A percentile compares a stretch with the other conserved stretches of the same genome.
These are phyloP conservation scores for Phyto melanocephala DNA, from an alignment of 2,888 invertebrate species.

Conservation along the genomic window DNA sequence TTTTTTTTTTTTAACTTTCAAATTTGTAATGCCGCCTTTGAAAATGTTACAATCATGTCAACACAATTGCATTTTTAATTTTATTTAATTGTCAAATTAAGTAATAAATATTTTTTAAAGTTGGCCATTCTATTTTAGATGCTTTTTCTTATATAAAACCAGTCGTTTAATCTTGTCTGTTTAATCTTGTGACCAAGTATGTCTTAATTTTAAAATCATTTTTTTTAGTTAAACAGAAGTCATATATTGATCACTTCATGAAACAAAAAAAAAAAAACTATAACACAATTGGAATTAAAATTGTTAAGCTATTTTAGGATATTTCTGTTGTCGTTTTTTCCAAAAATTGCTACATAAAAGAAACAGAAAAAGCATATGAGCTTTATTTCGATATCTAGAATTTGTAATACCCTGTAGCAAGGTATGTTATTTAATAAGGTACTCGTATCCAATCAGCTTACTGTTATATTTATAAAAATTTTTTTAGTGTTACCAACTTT, in stretches of 20 bases:
- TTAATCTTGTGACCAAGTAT: not conserved
- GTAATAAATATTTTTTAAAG: conserved; percentile 41
- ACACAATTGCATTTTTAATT: not conserved
- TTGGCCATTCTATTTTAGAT: not conserved
- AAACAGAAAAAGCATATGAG: conserved; percentile 8
- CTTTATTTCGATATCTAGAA: no score
- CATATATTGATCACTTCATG: not conserved
- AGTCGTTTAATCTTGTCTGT: no score
- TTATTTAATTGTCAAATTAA: conserved; percentile 34
- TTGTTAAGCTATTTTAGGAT: not conserved
- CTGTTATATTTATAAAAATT: no score
- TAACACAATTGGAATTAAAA: not conserved
- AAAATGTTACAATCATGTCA: not conserved
- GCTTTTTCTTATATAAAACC: no score
- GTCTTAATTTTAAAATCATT: not conserved
- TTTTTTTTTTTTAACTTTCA: no score
- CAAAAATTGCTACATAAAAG: conserved; percentile 13
- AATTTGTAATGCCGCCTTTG: not conserved
- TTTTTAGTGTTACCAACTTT: no score
- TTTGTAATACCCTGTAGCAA: no score
- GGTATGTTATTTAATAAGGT: no score
- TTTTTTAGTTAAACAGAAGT: not conserved
- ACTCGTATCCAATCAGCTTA: no score
- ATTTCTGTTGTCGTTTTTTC: not conserved
- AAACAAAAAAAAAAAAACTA: not conserved